Evolutionary conservation across 2,113 vertebrate genomes (phyloP), one percentile per base, ranked within the genome.

Genomic region (Geococcyx californianus): DNA sequence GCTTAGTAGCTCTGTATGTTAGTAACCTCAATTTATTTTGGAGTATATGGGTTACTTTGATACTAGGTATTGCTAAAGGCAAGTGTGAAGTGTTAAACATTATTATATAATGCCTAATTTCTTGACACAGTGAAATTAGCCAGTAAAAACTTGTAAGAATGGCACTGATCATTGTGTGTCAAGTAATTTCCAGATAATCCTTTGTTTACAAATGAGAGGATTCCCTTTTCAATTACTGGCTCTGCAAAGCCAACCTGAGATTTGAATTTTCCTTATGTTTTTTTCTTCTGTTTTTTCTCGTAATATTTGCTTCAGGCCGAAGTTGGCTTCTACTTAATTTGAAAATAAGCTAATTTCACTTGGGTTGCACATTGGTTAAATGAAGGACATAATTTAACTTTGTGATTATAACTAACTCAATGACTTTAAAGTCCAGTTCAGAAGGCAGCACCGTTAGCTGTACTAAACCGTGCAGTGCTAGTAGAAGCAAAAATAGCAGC

Each of bases 181-280:
- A 79, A 59, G 72, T 80, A 16, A 85, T 86, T 96, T 86, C 93
- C 89, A 93, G 52, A 64, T 59, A 66, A 80, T 77, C 33, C 59
- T 94, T 83, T 94, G 93, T 94, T 94, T 95, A 96, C 91, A 93
- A 73, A 62, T 24, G 55, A 82, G 51, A 78, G 75, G 52, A 81
- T 90, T 38, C 64, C 58, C 34, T 82, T 92, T 90, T 83, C 74
- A 88, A 10, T 70, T 72, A 51, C 44, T 38, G 19, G 31, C 18
- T 52, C 21, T 91, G 54, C 36, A 69, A 84, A 79, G 28, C 51
- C 49, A 82, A 31, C 36, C 51, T 62, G 70, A 85, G 74, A 45
- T 83, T 44, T 72, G 34, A 76, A 36, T 78, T 81, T 73, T 47
- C 19, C 17, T 29, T 21, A 49, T 51, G 60, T 25, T 29, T 63